phyloP scores from a whole-genome alignment of 1,140 invertebrate species.

The Platorchestia sp. region DNA sequence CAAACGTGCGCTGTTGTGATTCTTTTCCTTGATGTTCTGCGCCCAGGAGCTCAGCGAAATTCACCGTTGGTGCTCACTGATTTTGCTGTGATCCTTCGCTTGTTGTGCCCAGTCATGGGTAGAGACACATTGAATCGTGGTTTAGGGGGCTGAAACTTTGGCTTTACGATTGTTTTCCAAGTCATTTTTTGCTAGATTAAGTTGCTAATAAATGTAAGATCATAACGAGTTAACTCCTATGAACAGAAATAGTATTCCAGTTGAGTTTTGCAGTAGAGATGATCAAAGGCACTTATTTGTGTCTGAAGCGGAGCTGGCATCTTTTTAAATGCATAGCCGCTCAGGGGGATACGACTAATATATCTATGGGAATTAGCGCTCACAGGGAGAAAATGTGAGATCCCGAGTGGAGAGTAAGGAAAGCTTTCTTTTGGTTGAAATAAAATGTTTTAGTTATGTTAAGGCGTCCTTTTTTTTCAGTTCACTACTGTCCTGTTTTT shows the following conservation, averaged over 20 bases:
- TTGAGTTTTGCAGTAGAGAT: neutral
- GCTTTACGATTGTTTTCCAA: neutral
- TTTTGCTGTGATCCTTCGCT: no score
- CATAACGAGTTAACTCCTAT: neutral
- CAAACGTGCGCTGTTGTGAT: neutral
- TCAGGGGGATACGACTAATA: no score
- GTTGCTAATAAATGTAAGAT: neutral
- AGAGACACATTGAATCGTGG: neutral
- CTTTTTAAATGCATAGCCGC: no score
- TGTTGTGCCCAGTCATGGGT: neutral
- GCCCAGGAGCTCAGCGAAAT: neutral
- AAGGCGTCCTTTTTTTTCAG: no score
- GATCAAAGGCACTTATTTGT: neutral
- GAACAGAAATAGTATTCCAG: neutral
- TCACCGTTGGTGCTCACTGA: no score
- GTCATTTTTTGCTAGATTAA: neutral
- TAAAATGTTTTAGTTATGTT: no score
- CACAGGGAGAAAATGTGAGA: no score
- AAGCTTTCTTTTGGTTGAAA: no score
- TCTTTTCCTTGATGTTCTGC: neutral
- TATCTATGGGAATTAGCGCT: no score
- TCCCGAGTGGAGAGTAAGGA: no score
- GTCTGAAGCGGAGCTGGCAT: neutral
- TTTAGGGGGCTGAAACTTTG: neutral
- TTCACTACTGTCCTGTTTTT: no score